Evolutionary conservation across 2,113 vertebrate species (phyloP), one percentile per base, ranked within the genome.

Genomic region (Calyptommatus sinebrachiatus): DNA sequence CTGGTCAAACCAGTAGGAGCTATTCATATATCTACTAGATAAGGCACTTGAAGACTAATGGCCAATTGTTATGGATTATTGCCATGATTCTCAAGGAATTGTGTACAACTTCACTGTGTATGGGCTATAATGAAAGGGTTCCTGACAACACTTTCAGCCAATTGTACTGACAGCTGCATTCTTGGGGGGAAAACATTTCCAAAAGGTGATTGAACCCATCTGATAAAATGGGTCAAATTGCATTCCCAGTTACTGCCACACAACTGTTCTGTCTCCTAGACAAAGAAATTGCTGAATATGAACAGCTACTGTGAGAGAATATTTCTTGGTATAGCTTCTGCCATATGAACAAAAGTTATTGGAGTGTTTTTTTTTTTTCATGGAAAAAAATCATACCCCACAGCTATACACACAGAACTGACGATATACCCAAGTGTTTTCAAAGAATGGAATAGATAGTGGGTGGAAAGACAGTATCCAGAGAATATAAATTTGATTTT

Each of bases 141-240:
- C 82, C 75, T 84, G 84, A 88, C 87, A 89, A 88, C 81, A 87
- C 87, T 76, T 87, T 77, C 79, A 88, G 88, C 86, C 84, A 80
- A 86, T 85, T 92, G 91, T 84, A 84, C 81, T 90, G 75, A 85
- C 84, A 87, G 73, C 85, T 88, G 3, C 86, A 80, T 86, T 86
- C 74, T 84, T 89, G 84, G 88, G 88, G 63, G 88, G 87, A 83
- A 35, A 73, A n/a, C 73, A 85, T 87, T 80, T 83, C 84, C 88
- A 69, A 87, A 87, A 88, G 80, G 72, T 28, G 35, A 82, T 88
- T 85, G 83, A 89, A 81, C 81, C 76, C 75, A 76, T 21, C 82
- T 74, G 5, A 82, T 71, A 89, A 87, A 89, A 77, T 50, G 77
- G 84, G 74, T 76, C 31, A 83, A 88, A 90, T 83, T 73, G 81